These are phyloP conservation scores for Chiroxiphia lanceolata DNA, from an alignment of 2,797 vertebrate genomes.

Conservation along the genomic window DNA sequence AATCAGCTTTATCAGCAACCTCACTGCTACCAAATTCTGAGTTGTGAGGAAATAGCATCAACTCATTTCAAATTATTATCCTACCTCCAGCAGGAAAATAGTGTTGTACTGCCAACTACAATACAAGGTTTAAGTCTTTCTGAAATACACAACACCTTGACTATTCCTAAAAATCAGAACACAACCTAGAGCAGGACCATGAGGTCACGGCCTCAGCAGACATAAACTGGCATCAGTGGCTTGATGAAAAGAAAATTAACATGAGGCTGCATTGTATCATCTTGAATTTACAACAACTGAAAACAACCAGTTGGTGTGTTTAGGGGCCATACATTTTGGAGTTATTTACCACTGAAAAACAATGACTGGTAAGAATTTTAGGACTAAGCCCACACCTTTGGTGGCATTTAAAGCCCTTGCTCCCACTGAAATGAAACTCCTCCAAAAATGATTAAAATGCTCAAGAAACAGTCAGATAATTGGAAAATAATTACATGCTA, in stretches of 20 bases:
- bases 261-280: background rate
- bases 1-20: background rate
- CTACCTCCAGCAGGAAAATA: background rate
- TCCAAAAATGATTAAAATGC: background rate
- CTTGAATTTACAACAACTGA: background rate
- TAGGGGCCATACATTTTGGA: background rate
- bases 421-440: background rate
- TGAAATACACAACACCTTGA: background rate
- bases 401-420: background rate
- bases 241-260: background rate
- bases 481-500: slow-evolving; percentile 47
- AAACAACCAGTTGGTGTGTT: background rate
- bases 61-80: background rate
- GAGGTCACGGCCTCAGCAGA: background rate
- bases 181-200: background rate
- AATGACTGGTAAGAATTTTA: background rate
- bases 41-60: background rate
- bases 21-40: background rate
- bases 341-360: background rate
- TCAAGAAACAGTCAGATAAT: background rate
- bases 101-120: background rate
- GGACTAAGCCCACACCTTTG: background rate
- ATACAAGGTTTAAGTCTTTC: background rate
- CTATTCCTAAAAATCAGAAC: background rate
- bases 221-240: accelerated